phyloP scores from a whole-genome alignment of 2,113 vertebrate genomes.

The Eublepharis macularius region DNA sequence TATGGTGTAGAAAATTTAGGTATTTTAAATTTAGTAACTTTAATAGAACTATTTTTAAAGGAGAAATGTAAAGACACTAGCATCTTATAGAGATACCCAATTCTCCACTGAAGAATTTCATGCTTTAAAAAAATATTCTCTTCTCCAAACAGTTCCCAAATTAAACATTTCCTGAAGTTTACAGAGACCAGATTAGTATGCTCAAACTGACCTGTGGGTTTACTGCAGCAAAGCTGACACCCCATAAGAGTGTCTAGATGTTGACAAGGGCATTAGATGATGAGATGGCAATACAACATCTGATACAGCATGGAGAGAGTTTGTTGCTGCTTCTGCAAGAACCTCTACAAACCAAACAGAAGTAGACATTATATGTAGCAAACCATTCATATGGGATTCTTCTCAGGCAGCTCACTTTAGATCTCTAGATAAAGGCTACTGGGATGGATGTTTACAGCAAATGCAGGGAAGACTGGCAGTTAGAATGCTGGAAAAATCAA shows the following conservation, averaged over 20 bases:
- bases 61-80: too few species aligned
- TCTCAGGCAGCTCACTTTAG: neutral
- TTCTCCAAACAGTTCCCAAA: neutral
- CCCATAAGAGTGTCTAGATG: conserved; percentile 77
- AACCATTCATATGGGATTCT: too few species aligned
- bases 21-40: too few species aligned
- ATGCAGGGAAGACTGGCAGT: neutral
- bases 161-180: neutral
- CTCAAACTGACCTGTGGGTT: conserved; percentile 59
- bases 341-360: conserved; percentile 57
- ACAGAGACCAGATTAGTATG: conserved; percentile 28
- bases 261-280: conserved; percentile 82
- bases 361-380: neutral
- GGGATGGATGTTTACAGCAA: neutral
- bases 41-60: too few species aligned
- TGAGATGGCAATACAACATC: conserved; percentile 79
- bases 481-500: neutral
- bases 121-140: too few species aligned
- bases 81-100: neutral
- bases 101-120: neutral
- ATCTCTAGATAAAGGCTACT: neutral
- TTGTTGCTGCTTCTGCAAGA: conserved; percentile 62
- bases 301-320: conserved; percentile 65
- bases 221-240: conserved; percentile 78
- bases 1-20: too few species aligned